These are phyloP conservation scores for Paradoxurus hermaphroditus DNA, from an alignment of 2,113 vertebrate species.

Conservation along the genomic window DNA sequence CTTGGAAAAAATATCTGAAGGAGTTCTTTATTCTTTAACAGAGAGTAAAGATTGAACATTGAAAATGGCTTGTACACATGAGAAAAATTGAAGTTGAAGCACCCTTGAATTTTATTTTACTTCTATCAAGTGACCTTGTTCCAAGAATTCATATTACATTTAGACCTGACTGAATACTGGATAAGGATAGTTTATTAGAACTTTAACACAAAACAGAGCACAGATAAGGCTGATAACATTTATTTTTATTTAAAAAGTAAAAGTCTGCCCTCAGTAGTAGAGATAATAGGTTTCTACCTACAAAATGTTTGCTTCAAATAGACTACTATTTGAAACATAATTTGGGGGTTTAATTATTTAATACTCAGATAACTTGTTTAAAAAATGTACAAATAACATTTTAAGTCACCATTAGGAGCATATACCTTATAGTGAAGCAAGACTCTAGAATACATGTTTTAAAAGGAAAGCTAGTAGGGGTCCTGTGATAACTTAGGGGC, in stretches of 20 bases:
- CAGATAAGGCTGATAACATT: not conserved
- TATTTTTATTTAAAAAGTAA: not conserved
- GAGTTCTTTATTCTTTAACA: not conserved
- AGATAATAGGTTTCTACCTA: not conserved
- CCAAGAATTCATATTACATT: not conserved
- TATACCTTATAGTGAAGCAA: not conserved
- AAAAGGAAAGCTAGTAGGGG: not conserved
- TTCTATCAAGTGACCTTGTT: conserved; percentile 22
- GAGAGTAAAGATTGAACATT: conserved; percentile 7
- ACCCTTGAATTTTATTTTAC: not conserved
- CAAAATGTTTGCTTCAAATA: not conserved
- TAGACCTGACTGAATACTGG: not conserved
- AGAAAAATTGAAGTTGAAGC: not conserved
- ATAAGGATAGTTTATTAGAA: not conserved
- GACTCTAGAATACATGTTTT: not conserved
- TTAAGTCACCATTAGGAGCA: not conserved
- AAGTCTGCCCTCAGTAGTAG: not conserved
- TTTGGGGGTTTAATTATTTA: not conserved
- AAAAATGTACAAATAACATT: not conserved
- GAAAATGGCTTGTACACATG: not conserved
- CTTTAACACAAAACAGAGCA: not conserved
- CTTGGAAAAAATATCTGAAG: not conserved
- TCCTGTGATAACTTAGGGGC: not conserved
- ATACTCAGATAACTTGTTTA: not conserved
- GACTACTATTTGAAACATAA: conserved; percentile 1